Evolutionary conservation across 2,888 invertebrate species (phyloP), one percentile per base, ranked within the genome.

Genomic region (Drosophila anomalata): DNA sequence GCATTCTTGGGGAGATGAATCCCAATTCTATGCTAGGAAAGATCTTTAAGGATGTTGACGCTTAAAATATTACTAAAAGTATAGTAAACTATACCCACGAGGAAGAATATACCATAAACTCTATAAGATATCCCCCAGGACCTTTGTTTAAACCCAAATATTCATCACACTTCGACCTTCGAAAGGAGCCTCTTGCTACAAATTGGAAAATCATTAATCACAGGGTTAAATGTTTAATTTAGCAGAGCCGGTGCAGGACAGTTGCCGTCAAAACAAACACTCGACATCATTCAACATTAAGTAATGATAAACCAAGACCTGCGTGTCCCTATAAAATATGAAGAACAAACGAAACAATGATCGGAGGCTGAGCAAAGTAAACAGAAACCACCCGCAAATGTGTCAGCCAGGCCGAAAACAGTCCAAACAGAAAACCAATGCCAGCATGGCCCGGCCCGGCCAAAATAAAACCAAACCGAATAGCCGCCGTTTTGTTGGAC

Each of bases 211-310:
- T 59, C 81, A 90, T 90, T 89, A 88, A 89, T 90, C 90, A 90
- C 59, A 31, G 22, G 48, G 24, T 67, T 75, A 77, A 79, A 72
- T 79, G 78, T 71, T 77, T 76, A 79, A 78, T 74, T 61, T 52
- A 17, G 52, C 62, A 31, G 79, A 78, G 73, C 68, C 72, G 66
- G 70, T 71, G 55, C 78, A 73, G 74, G 79, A 79, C 70, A 79
- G 66, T 79, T 81, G 84, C 85, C 90, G 91, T 91, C 91, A 90
- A 91, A 91, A 90, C 89, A 91, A 88, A 88, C 89, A 89, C 89
- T 88, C 87, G 86, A 89, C 86, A 90, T 89, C 89, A 90, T 91
- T 89, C 89, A 91, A 89, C 89, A 90, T 79, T 79, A 76, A 75
- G 71, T 73, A 86, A 89, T 88, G 89, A 90, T 90, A 90, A 80